phyloP scores from a whole-genome alignment of 1,140 invertebrate species.

The Pseudomyrmex dendroicus region DNA sequence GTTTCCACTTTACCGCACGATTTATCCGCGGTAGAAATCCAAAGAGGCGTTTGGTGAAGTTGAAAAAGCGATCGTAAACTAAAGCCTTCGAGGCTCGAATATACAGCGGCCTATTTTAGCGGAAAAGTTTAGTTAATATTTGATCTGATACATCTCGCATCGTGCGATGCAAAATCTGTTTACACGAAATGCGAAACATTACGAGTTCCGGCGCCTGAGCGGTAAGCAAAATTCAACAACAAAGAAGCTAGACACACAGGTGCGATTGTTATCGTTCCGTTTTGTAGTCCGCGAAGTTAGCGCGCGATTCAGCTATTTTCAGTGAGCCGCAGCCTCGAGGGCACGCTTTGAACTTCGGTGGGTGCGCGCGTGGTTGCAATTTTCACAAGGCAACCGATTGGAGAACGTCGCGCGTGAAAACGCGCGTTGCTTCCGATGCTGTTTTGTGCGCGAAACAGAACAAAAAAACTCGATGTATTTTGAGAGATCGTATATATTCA shows the following conservation, averaged over 20 bases:
- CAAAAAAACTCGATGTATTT: neutral
- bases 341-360: slow-evolving; percentile 78
- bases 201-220: too few species aligned
- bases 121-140: neutral
- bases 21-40: neutral
- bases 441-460: neutral
- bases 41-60: slow-evolving; percentile 1
- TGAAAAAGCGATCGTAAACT: too few species aligned
- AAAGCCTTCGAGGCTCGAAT: too few species aligned
- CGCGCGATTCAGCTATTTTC: slow-evolving; percentile 77
- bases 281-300: slow-evolving; percentile 31
- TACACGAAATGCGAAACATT: too few species aligned
- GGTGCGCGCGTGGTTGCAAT: slow-evolving; percentile 73
- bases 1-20: neutral
- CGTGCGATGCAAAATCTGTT: too few species aligned
- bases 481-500: neutral
- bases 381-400: slow-evolving; percentile 65
- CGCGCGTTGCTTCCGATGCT: slow-evolving; percentile 52
- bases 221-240: slow-evolving; percentile 4
- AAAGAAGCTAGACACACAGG: slow-evolving; percentile 29
- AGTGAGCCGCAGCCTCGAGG: slow-evolving; percentile 70
- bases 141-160: neutral
- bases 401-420: slow-evolving; percentile 69
- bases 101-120: too few species aligned
- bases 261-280: neutral